These are phyloP conservation scores for Drosophila leonis DNA, from an alignment of 2,888 invertebrate species.

Conservation along the genomic window DNA sequence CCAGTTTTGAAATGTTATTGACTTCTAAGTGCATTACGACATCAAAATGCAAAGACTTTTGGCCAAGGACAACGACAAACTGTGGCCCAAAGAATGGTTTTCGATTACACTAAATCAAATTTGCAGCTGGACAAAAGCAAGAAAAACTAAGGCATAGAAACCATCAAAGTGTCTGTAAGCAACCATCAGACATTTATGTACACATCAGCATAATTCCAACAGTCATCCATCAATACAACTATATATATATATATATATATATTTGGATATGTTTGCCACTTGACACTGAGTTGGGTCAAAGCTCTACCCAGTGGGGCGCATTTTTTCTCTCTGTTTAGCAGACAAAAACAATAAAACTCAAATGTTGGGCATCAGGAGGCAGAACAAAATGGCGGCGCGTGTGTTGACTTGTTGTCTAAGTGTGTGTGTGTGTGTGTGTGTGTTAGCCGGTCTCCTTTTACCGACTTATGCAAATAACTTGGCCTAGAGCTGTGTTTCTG, in stretches of 20 bases:
- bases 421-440: conserved; percentile 11
- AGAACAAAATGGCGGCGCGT: conserved; percentile 61
- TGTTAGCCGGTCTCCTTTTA: conserved; percentile 34
- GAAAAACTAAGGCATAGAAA: conserved; percentile 33
- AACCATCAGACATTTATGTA: conserved; percentile 41
- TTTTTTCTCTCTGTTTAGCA: conserved; percentile 2
- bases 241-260: conserved; percentile 4
- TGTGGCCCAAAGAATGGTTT: conserved; percentile 30
- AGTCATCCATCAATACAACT: conserved; percentile 29
- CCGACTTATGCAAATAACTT: conserved; percentile 46
- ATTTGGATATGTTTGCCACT: conserved; percentile 20
- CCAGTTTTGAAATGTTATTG: conserved; percentile 32
- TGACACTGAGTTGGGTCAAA: conserved; percentile 31
- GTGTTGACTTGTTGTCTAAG: conserved; percentile 37
- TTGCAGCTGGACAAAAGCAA: conserved; percentile 36
- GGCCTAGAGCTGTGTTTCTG: conserved; percentile 17
- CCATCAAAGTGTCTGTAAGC: conserved; percentile 50
- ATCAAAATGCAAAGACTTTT: conserved; percentile 37
- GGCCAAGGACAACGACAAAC: conserved; percentile 43
- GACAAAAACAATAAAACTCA: conserved; percentile 61
- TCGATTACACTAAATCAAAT: conserved; percentile 57
- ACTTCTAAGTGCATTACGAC: conserved; percentile 36
- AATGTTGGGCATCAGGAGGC: conserved; percentile 29
- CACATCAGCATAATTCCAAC: conserved; percentile 46
- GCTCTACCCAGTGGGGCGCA: not conserved